Conservation (phyloP, 2,113 vertebrate species). For the Grammomys dolichurus region DNA sequence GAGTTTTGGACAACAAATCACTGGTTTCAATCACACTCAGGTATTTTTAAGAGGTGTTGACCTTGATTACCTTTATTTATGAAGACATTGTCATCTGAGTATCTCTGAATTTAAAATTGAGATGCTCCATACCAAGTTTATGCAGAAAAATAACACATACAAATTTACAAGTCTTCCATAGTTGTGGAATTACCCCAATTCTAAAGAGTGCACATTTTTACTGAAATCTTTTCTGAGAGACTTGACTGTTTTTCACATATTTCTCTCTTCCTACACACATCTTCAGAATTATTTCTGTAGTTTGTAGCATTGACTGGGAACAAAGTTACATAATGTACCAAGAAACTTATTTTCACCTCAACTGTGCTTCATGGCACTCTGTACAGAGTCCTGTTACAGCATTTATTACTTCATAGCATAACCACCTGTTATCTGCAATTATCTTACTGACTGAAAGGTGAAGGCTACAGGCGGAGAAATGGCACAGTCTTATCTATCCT, state of each 20-base stretch:
- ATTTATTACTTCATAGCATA: constrained; percentile 8
- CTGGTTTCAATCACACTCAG: constrained; percentile 2
- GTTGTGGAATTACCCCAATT: constrained; percentile 52
- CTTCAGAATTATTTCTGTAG: constrained; percentile 61
- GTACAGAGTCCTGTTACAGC: background rate
- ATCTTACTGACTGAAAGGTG: constrained; percentile 58
- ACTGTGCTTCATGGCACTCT: background rate
- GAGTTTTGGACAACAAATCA: constrained; percentile 22
- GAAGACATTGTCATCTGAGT: background rate
- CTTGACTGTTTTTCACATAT: constrained; percentile 72
- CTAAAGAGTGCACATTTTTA: constrained; percentile 47
- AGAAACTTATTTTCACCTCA: constrained; percentile 50
- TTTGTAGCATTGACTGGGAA: constrained; percentile 35
- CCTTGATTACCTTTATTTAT: background rate
- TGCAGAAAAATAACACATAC: constrained; percentile 44
- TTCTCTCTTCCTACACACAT: constrained; percentile 61
- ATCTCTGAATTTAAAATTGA: constrained; percentile 63
- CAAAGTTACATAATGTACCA: constrained; percentile 61
- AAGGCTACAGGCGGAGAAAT: constrained; percentile 7
- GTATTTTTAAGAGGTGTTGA: background rate
- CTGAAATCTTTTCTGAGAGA: constrained; percentile 50
- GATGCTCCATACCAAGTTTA: constrained; percentile 10
- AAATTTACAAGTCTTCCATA: constrained; percentile 40
- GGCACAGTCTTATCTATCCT: constrained; percentile 21
- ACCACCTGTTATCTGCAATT: constrained; percentile 19